Evolutionary conservation across 2,797 vertebrate genomes (phyloP).

Genomic region (Florisuga fusca): DNA sequence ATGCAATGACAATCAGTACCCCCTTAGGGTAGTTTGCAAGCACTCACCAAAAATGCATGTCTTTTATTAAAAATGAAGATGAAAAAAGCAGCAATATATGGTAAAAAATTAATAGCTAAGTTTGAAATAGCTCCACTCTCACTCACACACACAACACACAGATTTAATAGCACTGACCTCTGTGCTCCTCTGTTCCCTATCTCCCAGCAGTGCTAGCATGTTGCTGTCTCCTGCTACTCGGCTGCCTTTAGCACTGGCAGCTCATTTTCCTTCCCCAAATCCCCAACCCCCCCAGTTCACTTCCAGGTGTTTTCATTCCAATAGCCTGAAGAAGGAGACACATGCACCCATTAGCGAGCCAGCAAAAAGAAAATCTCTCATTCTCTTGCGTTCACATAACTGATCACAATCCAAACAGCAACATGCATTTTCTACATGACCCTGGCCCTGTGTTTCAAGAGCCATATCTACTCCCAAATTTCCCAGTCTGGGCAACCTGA

Average conservation of each 20-base stretch:
- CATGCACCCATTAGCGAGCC: background rate
- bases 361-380: slow-evolving; percentile 3
- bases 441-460: background rate
- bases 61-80: background rate
- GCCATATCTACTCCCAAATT: background rate
- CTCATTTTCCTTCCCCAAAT: slow-evolving; percentile 1
- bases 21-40: background rate
- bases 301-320: slow-evolving; percentile 29
- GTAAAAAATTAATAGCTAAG: background rate
- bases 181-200: background rate
- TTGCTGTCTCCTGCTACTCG: background rate
- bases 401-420: background rate
- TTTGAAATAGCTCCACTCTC: background rate
- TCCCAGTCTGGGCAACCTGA: background rate
- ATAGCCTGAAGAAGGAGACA: background rate
- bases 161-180: slow-evolving; percentile 48
- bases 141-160: background rate
- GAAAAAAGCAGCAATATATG: background rate
- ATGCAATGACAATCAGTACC: background rate
- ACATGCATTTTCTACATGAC: background rate
- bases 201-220: slow-evolving; percentile 27
- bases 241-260: slow-evolving; percentile 13
- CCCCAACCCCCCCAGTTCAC: background rate
- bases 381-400: background rate
- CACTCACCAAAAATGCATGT: background rate